Percentiles rank a stretch among this genome's conserved stretches.
These are phyloP conservation scores for Stenopsyche tienmushanensis DNA, from an alignment of 1,140 invertebrate species.

Conservation along the genomic window DNA sequence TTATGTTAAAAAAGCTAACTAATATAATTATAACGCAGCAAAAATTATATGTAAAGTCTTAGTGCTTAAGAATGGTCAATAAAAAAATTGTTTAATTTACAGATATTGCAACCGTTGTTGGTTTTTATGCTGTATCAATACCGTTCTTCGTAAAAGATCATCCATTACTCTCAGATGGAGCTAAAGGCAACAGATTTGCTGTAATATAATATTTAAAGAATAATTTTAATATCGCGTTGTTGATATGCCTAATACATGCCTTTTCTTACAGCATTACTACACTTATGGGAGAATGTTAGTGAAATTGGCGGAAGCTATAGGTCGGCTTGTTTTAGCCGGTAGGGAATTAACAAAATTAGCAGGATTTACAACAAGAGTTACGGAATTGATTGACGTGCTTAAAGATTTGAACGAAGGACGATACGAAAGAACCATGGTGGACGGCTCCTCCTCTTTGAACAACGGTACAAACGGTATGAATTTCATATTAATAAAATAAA, in stretches of 20 bases:
- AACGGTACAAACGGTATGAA: slow-evolving; percentile 44
- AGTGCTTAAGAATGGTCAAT: too few relatives aligned
- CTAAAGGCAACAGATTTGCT: slow-evolving; percentile 68
- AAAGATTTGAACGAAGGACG: slow-evolving; percentile 83
- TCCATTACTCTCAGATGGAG: slow-evolving; percentile 58
- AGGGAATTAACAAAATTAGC: slow-evolving; percentile 91
- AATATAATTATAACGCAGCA: too few relatives aligned
- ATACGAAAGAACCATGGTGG: slow-evolving; percentile 87
- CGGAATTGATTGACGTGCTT: slow-evolving; percentile 84
- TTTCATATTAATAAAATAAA: slow-evolving; percentile 22
- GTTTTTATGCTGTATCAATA: slow-evolving; percentile 92
- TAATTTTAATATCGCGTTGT: slow-evolving; percentile 9
- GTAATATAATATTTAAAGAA: slow-evolving; percentile 50
- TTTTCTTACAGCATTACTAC: slow-evolving; percentile 73
- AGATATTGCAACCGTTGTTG: slow-evolving; percentile 93
- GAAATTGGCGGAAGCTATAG: slow-evolving; percentile 95
- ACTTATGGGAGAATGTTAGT: slow-evolving; percentile 96
- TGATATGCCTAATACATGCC: not conserved
- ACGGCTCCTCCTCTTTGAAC: slow-evolving; percentile 48
- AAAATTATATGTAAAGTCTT: too few relatives aligned
- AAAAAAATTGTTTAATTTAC: too few relatives aligned
- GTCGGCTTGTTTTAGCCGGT: slow-evolving; percentile 88
- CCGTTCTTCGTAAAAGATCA: slow-evolving; percentile 84
- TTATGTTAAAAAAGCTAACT: too few relatives aligned
- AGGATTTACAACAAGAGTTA: slow-evolving; percentile 91